phyloP scores from a whole-genome alignment of 2,888 invertebrate species.

The Drosophila neotestacea region DNA sequence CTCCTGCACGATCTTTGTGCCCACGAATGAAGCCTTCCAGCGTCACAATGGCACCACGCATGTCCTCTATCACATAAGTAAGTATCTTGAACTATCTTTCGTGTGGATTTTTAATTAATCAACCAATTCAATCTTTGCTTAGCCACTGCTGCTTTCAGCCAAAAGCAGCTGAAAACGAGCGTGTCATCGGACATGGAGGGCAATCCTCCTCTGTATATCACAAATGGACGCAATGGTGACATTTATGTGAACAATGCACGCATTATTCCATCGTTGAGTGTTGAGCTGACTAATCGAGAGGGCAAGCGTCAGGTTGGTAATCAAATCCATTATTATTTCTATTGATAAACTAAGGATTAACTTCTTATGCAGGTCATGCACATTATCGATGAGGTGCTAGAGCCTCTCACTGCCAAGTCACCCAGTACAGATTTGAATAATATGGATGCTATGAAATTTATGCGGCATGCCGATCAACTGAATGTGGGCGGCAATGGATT shows the following conservation, averaged over 20 bases:
- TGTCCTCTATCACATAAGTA: slow-evolving; percentile 93
- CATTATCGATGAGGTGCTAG: slow-evolving; percentile 94
- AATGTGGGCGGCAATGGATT: slow-evolving; percentile 88
- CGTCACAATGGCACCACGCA: slow-evolving; percentile 87
- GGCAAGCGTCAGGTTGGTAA: slow-evolving; percentile 88
- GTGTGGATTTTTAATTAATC: slow-evolving; percentile 21
- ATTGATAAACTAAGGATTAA: neutral
- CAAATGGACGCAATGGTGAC: slow-evolving; percentile 89
- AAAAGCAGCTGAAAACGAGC: slow-evolving; percentile 87
- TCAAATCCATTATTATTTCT: neutral
- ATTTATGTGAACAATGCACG: slow-evolving; percentile 95
- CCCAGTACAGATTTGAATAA: slow-evolving; percentile 89
- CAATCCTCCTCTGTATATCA: slow-evolving; percentile 94
- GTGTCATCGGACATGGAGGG: slow-evolving; percentile 93
- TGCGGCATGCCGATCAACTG: slow-evolving; percentile 91
- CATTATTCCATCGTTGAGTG: slow-evolving; percentile 89
- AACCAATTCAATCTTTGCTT: slow-evolving; percentile 68
- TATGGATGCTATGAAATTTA: slow-evolving; percentile 92
- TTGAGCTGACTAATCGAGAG: slow-evolving; percentile 87
- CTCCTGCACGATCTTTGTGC: slow-evolving; percentile 94
- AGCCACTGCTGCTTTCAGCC: slow-evolving; percentile 91
- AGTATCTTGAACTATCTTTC: slow-evolving; percentile 84
- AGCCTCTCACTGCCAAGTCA: slow-evolving; percentile 89
- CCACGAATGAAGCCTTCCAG: slow-evolving; percentile 94
- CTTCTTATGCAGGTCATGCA: slow-evolving; percentile 90